Evolutionary conservation across 2,888 invertebrate genomes (phyloP), one percentile per base, ranked within the genome.

Genomic region (Platypus cylindrus): DNA sequence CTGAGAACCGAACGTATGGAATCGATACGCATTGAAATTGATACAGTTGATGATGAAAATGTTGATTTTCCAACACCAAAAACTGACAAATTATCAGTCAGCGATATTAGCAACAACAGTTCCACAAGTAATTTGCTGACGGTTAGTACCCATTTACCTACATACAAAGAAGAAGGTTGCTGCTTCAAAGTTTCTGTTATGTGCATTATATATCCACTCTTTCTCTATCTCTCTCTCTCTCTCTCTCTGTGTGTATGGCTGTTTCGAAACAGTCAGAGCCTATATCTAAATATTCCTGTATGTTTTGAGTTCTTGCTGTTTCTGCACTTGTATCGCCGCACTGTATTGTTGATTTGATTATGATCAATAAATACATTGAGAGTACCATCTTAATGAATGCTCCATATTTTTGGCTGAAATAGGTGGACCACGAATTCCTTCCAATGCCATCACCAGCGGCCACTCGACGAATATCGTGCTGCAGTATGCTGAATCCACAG

Each of bases 401-500:
- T 18, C 31, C 25, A 25, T 32, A 26, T 35, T 29, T 15, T 30
- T 22, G 32, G 8, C 15, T 38, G 34, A 29, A 25, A 9, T 36
- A 41, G 41, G 41, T 41, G 29, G 41, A 38, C 20, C 36, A 38
- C 25, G 41, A 41, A 14, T 33, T 35, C 17, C 24, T 23, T 4
- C 26, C 37, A 4, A 36, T 20, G 8, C 30, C 38, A 18, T 84
- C 85, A 2, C 83, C 85, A 3, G 82, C 86, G 35, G 86, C 89
- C 7, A 85, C 87, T 5, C 71, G 91, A 43, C 68, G 91, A 47
- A 90, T 93, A 55, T 90, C 90, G 45, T 87, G 87, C 58, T 89
- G 90, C 39, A 89, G 87, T 52, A 75, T 87, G 45, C 73, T 89
- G 52, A 89, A 83, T 56, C 75, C 77, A 3, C 73, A 71, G 27